Percentiles rank a stretch among this genome's conserved stretches.
phyloP scores from a whole-genome alignment of 1,140 invertebrate species.

The Tyrophagus putrescentiae region DNA sequence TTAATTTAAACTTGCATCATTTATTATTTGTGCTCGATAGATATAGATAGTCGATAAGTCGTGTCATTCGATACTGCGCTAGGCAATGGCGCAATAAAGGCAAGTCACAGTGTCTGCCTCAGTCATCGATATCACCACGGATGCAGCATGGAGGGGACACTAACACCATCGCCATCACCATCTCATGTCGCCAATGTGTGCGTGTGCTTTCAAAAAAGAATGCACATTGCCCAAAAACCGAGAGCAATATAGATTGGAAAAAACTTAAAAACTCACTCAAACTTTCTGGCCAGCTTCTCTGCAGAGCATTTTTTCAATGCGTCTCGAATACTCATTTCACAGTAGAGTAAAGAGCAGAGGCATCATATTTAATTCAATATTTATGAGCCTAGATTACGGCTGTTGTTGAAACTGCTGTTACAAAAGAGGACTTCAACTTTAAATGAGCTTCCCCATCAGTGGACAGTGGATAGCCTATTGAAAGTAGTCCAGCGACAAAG shows the following conservation, averaged over 20 bases:
- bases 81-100: neutral
- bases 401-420: too few species aligned
- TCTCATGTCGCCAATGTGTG: neutral
- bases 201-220: slow-evolving; percentile 4
- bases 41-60: slow-evolving; percentile 15
- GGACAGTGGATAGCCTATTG: too few species aligned
- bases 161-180: neutral
- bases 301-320: neutral
- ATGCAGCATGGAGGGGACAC: neutral
- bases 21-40: slow-evolving; percentile 12
- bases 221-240: neutral
- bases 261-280: too few species aligned
- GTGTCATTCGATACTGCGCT: neutral
- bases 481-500: too few species aligned
- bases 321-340: slow-evolving; percentile 3
- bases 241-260: too few species aligned
- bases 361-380: slow-evolving; percentile 13
- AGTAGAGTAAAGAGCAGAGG: neutral
- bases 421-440: too few species aligned
- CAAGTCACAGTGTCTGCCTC: too few species aligned
- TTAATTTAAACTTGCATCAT: slow-evolving; percentile 14
- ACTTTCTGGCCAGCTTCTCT: too few species aligned
- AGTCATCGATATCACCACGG: neutral
- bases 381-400: slow-evolving; percentile 10
- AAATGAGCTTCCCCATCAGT: too few species aligned